Conservation (phyloP, 2,113 vertebrate species). For the Stegostoma tigrinum region DNA sequence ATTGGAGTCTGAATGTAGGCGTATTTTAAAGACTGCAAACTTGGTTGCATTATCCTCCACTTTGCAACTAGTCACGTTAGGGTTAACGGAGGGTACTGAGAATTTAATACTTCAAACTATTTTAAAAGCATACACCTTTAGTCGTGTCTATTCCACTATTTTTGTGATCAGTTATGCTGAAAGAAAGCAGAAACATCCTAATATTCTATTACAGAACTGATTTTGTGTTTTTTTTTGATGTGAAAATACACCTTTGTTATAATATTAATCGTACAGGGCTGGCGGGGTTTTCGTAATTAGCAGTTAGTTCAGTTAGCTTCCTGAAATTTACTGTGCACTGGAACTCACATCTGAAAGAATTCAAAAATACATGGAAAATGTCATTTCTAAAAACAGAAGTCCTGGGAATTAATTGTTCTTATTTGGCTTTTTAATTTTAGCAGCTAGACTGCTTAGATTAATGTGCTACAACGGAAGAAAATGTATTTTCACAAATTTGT, state of each 20-base stretch:
- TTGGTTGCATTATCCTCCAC: neutral
- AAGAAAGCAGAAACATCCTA: neutral
- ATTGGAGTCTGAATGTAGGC: neutral
- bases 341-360: neutral
- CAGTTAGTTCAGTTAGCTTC: neutral
- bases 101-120: neutral
- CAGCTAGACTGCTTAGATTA: neutral
- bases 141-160: neutral
- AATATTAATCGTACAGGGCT: neutral
- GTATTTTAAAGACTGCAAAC: neutral
- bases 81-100: neutral
- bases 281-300: neutral
- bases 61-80: neutral
- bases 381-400: neutral
- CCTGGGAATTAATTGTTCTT: neutral
- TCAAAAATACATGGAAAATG: too few relatives aligned
- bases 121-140: neutral
- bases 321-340: neutral
- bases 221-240: neutral
- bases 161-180: neutral
- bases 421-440: constrained; percentile 11
- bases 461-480: neutral
- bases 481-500: neutral
- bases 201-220: neutral
- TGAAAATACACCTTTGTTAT: neutral